Evolutionary conservation across 2,797 vertebrate species (phyloP), one percentile per base, ranked within the genome.

Genomic region (Hyperoplus lanceolatus): DNA sequence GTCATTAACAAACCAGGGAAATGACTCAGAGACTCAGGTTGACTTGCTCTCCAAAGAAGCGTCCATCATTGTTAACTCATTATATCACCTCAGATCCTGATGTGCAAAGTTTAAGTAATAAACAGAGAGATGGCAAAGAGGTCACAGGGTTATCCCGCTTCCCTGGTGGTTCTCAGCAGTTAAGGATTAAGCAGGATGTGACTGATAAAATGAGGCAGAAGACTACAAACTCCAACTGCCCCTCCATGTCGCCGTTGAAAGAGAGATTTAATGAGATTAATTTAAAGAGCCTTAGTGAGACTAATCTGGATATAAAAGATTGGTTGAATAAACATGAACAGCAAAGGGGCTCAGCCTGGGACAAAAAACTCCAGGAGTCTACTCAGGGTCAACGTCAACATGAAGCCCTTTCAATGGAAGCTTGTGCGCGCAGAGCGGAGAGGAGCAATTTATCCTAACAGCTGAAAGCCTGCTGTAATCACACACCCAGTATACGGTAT

Each of bases 221-320:
- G 83, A 86, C 73, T 85, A 65, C 59, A 80, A 82, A 87, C 77
- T 76, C 14, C 49, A 75, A 85, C 74, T 74, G 86, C 39, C 77
- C 75, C 51, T 83, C n/a, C 10, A 53, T 11, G 61, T 77, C 74
- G 64, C 46, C 50, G 77, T 51, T 73, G 70, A 81, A 89, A 87
- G 78, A 78, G 69, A 85, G 71, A 80, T 90, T 84, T 82, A 85
- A 89, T 86, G 73, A 83, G 91, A 92, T 93, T 90, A 84, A 81
- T 86, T 77, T 73, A 86, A 92, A 86, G 80, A 83, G 90, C 86
- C 90, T 92, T 86, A 78, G 79, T 63, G 81, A 75, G 74, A 85
- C 77, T 92, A 90, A 93, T 92, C 87, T 90, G 86, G 80, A 81
- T 89, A 72, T 73, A 72, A 73, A 70, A 36, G 48, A 75, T 61